Percentiles rank a stretch among this genome's conserved stretches.
Conservation (phyloP, 1,140 invertebrate species). For the Dendroctonus valens region DNA sequence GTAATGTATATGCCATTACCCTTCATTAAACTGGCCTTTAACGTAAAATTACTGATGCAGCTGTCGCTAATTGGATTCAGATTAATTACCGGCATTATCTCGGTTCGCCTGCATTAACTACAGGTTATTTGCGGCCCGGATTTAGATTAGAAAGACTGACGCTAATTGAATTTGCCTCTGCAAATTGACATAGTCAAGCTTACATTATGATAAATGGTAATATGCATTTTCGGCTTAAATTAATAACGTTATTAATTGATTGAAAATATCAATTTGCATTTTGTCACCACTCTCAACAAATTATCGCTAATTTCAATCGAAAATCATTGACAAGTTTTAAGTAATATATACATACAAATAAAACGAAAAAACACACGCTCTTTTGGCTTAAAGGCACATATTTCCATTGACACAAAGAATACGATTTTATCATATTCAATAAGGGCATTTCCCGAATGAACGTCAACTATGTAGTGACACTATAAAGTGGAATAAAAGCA, state of each 20-base stretch:
- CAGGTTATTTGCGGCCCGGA: constrained; percentile 29
- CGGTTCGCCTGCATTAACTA: constrained; percentile 23
- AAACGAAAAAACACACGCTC: too few relatives aligned
- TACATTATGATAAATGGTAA: constrained; percentile 44
- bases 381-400: too few relatives aligned
- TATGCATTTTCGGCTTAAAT: constrained; percentile 28
- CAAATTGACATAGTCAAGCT: constrained; percentile 35
- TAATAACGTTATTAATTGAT: neutral
- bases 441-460: neutral
- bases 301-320: too few relatives aligned
- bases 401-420: too few relatives aligned
- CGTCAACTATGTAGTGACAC: constrained; percentile 22
- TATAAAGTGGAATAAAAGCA: constrained; percentile 19
- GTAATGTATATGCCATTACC: constrained; percentile 19
- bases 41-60: constrained; percentile 30
- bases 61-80: constrained; percentile 34
- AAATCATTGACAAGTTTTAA: too few relatives aligned
- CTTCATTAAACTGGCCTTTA: constrained; percentile 20
- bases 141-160: constrained; percentile 39
- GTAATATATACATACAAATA: too few relatives aligned
- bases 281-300: neutral
- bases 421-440: too few relatives aligned
- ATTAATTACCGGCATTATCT: constrained; percentile 36
- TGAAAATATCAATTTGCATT: neutral
- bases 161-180: constrained; percentile 42